Base-by-base conservation (phyloP, 2,113 vertebrate species). In the Aptenodytes patagonicus region DNA sequence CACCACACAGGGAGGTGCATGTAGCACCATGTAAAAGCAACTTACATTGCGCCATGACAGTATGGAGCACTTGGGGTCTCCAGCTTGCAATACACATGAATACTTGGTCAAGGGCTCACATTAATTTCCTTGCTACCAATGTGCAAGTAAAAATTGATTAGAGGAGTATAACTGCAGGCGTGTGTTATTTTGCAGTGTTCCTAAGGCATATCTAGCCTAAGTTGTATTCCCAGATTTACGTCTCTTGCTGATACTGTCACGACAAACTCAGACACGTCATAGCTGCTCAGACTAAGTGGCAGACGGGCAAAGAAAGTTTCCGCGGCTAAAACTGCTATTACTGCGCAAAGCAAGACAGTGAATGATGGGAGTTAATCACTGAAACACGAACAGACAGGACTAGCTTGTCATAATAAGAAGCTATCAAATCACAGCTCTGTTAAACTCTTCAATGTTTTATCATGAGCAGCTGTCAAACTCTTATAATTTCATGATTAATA, bases 401-500 rank as follows among this genome's bases (percentile, higher is more conserved):
- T 94, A 92, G 95, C 96, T 97, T 97, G 96, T 97, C 97, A 87
- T 49, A 98, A 97, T 98, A 98, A 2, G 40, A 96, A 97, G 92
- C 95, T 96, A 95, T 97, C 96, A 94, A 97, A 92, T 97, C 72
- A 86, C 83, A 75, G 20, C 72, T 92, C 57, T 68, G 61, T 95
- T 96, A 96, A 96, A 88, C 88, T 79, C 80, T 28, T 95, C 84
- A 86, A 49, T 81, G 90, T 91, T 77, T 91, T 87, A 97, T 98
- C 98, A 91, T 96, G 86, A 88, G 57, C 52, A 93, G 96, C 96
- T 96, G 96, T 97, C 97, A 98, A 83, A 90, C 94, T 95, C 93
- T 68, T 85, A 90, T 18, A 68, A 95, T 87, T 97, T 98, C 89
- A 97, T 98, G 95, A 98, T 98, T 98, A 98, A 98, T 97, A 92